Conservation (phyloP, 1,140 invertebrate genomes). For the Cydia strobilella region DNA sequence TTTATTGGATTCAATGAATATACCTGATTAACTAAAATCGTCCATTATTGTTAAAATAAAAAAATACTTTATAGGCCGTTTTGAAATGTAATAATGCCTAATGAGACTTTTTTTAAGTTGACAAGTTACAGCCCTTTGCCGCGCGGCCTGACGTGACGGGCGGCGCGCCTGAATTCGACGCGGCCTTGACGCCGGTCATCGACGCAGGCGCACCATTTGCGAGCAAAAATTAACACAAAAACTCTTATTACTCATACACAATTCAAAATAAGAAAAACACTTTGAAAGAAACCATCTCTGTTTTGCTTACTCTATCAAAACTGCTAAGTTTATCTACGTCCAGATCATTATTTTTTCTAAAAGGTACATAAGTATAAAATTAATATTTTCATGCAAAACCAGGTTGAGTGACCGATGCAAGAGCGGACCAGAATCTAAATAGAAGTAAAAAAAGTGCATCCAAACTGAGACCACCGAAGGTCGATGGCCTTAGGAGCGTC, state of each 20-base stretch:
- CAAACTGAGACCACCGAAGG: constrained; percentile 68
- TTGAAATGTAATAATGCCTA: not conserved
- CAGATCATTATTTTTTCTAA: not conserved
- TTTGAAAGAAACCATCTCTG: constrained; percentile 43
- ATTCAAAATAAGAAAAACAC: constrained; percentile 30
- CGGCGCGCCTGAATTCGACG: constrained; percentile 48
- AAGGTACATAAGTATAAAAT: constrained; percentile 4
- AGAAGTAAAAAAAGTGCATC: constrained; percentile 55
- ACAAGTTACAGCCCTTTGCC: constrained; percentile 28
- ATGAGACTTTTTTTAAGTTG: not conserved
- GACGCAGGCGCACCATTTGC: constrained; percentile 48
- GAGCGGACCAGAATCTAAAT: constrained; percentile 34
- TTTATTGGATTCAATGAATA: too few species aligned
- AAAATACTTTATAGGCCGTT: not conserved
- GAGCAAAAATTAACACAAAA: constrained; percentile 30
- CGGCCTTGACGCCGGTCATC: constrained; percentile 67
- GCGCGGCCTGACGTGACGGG: constrained; percentile 24
- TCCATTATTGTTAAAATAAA: too few species aligned
- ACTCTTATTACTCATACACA: not conserved
- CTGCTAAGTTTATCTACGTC: not conserved
- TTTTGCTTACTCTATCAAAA: not conserved
- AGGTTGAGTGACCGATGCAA: constrained; percentile 26
- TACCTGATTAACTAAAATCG: too few species aligned
- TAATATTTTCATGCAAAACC: constrained; percentile 15
- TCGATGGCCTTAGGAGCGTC: constrained; percentile 73